Conservation (phyloP, 2,113 vertebrate species). For the Pomatorhinus ruficollis region DNA sequence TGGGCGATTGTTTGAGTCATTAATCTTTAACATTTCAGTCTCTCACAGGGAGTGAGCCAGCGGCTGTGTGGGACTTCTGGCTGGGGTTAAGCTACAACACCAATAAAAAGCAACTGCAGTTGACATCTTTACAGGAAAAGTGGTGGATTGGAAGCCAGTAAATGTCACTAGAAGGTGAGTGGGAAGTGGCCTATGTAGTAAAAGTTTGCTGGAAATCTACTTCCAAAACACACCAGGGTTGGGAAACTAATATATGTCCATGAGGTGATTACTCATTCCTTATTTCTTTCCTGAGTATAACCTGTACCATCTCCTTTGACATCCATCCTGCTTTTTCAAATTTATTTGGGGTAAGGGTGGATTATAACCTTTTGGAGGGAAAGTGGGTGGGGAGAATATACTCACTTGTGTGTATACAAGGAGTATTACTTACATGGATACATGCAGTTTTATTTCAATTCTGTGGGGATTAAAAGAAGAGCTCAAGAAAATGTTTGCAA, state of each 20-base stretch:
- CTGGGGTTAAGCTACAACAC: neutral
- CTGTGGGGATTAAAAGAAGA: neutral
- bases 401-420: neutral
- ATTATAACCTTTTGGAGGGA: neutral
- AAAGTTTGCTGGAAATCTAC: neutral
- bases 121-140: neutral
- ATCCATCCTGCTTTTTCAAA: neutral
- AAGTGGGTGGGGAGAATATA: neutral
- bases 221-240: neutral
- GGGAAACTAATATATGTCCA: neutral
- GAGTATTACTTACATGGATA: neutral
- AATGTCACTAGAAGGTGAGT: neutral
- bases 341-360: neutral
- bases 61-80: neutral
- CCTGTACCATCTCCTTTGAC: neutral
- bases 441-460: neutral
- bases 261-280: neutral
- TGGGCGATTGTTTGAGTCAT: neutral
- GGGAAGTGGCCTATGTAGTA: neutral
- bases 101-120: neutral
- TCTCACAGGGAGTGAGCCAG: neutral
- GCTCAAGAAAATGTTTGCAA: neutral
- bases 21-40: neutral
- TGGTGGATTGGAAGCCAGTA: neutral
- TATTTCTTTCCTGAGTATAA: neutral